Conservation (phyloP, 2,888 invertebrate genomes). For the Siphlonurus alternatus region DNA sequence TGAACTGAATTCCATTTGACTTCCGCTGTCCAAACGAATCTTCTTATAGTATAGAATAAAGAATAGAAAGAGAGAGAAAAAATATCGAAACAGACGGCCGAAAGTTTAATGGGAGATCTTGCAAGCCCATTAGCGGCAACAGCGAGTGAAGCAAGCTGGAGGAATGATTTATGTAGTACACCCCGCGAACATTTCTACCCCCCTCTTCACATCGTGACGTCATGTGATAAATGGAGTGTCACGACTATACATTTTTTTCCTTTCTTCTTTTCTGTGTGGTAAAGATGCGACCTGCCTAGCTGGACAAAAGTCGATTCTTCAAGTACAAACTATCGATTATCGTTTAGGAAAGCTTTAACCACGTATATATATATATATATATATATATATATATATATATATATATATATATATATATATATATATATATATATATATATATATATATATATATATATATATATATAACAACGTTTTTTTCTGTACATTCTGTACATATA, state of each 20-base stretch:
- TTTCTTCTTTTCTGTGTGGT: not conserved
- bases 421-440: not conserved
- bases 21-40: not conserved
- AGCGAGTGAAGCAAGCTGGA: not conserved
- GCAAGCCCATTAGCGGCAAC: not conserved
- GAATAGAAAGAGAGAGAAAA: not conserved
- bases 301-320: not conserved
- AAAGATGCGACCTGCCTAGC: not conserved
- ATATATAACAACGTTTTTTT: not conserved
- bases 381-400: not conserved
- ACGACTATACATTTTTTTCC: not conserved
- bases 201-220: not conserved
- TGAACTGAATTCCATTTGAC: no score
- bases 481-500: not conserved
- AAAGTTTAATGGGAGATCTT: not conserved
- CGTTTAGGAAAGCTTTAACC: not conserved
- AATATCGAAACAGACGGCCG: not conserved
- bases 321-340: not conserved
- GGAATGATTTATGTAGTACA: not conserved
- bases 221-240: not conserved
- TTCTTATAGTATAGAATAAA: not conserved
- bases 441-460: not conserved
- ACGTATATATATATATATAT: not conserved
- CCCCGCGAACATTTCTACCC: not conserved
- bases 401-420: not conserved